Conservation (phyloP, 2,113 vertebrate genomes). For the Poeciliopsis turrubarensis region DNA sequence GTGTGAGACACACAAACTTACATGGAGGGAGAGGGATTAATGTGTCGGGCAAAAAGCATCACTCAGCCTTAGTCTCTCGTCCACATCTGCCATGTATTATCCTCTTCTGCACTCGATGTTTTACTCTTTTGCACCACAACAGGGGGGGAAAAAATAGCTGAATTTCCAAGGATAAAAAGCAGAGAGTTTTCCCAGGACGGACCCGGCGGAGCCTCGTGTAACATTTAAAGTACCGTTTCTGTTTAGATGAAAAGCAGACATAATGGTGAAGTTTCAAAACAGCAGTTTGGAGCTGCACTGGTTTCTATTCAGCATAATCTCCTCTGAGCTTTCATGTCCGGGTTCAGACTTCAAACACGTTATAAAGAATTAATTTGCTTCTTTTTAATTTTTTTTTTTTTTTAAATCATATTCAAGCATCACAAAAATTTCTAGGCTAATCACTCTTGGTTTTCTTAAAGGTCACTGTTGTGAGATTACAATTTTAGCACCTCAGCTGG, state of each 20-base stretch:
- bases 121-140: slow-evolving; percentile 20
- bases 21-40: slow-evolving; percentile 50
- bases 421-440: neutral
- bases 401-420: too few species aligned
- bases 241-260: slow-evolving; percentile 1
- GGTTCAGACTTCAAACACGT: too few species aligned
- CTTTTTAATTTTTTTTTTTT: too few species aligned
- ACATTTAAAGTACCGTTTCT: slow-evolving; percentile 18
- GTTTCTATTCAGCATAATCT: neutral
- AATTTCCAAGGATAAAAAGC: slow-evolving; percentile 22
- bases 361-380: too few species aligned
- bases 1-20: slow-evolving; percentile 58
- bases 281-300: neutral
- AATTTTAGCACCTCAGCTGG: neutral
- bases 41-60: slow-evolving; percentile 44
- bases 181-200: slow-evolving; percentile 7
- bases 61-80: slow-evolving; percentile 45
- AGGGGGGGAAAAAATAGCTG: neutral
- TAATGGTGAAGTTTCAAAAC: neutral
- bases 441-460: neutral
- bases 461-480: neutral
- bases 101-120: slow-evolving; percentile 22
- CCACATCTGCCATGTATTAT: slow-evolving; percentile 28
- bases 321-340: neutral
- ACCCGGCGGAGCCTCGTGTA: slow-evolving; percentile 3